These are phyloP conservation scores for Naso thynnoides DNA, from an alignment of 2,797 vertebrate species.

Conservation along the genomic window DNA sequence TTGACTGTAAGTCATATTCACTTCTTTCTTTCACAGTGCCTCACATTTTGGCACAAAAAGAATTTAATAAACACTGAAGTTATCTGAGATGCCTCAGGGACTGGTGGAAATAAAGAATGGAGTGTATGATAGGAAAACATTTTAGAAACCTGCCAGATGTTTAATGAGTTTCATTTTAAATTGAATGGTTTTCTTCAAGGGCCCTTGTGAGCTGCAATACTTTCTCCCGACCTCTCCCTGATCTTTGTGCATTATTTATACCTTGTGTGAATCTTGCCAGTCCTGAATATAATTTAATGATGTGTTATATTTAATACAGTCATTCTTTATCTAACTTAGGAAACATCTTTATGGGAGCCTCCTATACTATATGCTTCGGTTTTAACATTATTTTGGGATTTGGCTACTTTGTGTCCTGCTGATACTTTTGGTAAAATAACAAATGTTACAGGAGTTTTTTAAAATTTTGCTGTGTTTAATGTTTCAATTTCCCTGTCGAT, in stretches of 20 bases:
- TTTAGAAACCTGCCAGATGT: background rate
- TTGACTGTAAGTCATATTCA: background rate
- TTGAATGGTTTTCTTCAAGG: background rate
- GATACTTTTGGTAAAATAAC: too few relatives aligned
- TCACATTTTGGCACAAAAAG: background rate
- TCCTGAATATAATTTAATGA: background rate
- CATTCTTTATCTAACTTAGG: background rate
- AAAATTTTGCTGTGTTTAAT: too few relatives aligned
- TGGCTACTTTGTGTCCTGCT: too few relatives aligned
- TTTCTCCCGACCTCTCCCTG: background rate
- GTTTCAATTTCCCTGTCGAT: too few relatives aligned
- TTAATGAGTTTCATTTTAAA: background rate
- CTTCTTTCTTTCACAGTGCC: background rate
- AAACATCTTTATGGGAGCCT: background rate
- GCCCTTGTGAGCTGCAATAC: background rate
- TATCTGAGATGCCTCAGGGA: background rate
- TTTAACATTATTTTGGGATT: too few relatives aligned
- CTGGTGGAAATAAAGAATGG: too few relatives aligned
- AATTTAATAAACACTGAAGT: background rate
- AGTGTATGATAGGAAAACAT: background rate
- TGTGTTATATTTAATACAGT: background rate
- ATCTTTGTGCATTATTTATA: background rate
- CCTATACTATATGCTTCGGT: too few relatives aligned
- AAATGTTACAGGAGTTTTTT: too few relatives aligned
- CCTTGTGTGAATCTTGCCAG: background rate